A percentile compares a stretch with the other conserved stretches of the same genome.
Evolutionary conservation across 2,888 invertebrate species (phyloP).

Genomic region (Abrostola triplasia): DNA sequence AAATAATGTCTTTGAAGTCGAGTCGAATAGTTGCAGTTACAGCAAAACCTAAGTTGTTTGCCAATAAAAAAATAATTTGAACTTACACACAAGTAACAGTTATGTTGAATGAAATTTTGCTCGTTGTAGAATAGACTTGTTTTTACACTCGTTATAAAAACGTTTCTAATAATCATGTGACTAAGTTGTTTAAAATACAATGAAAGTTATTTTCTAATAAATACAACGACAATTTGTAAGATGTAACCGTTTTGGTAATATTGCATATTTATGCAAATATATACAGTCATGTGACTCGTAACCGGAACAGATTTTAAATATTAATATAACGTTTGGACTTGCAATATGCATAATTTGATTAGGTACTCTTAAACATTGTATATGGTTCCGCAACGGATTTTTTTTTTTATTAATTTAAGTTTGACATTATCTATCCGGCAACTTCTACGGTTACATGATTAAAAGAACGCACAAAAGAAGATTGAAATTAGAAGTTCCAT

Average conservation of each 20-base stretch:
- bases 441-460: too few species aligned
- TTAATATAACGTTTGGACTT: background rate
- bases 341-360: background rate
- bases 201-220: constrained; percentile 31
- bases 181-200: constrained; percentile 8
- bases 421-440: background rate
- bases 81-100: too few species aligned
- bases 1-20: too few species aligned
- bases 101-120: too few species aligned
- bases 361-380: background rate
- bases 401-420: background rate
- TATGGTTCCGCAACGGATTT: background rate
- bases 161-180: background rate
- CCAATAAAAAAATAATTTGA: too few species aligned
- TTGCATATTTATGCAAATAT: constrained; percentile 47
- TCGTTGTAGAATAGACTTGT: background rate
- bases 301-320: constrained; percentile 33
- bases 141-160: background rate
- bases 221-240: constrained; percentile 18
- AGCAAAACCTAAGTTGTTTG: too few species aligned
- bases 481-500: too few species aligned
- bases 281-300: constrained; percentile 33
- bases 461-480: too few species aligned
- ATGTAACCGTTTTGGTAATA: constrained; percentile 24
- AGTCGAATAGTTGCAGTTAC: too few species aligned